Base-by-base conservation (phyloP, 2,888 invertebrate species). In the Melolontha melolontha region DNA sequence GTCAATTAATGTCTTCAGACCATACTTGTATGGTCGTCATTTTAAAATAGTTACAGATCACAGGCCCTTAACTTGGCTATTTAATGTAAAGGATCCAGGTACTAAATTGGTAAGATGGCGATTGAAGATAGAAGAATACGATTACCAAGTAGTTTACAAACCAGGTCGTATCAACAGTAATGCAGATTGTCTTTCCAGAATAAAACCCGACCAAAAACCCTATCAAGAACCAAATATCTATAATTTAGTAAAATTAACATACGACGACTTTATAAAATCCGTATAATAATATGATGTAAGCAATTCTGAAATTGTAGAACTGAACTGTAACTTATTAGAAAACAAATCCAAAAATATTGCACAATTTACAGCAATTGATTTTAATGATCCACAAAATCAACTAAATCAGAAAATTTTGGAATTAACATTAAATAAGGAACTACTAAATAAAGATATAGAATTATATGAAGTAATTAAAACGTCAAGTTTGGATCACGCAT, bases 31-130 rank as follows among this genome's bases (percentile, higher is more conserved):
- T 64, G 82, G 81, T 10, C 73, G 75, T 41, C 72, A 78, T 68
- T 83, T 82, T 63, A 72, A 39, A 12, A 75, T 83, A n/a, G 16
- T 77, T 4, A 82, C 77, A 0, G 81, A 83, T 67, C 82, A 22
- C 4, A 22, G 22, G 22, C 22, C 22, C 22, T 22, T 22, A 22
- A 22, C 22, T 22, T 22, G 22, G 78, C 67, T 83, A 7, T 75
- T 78, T 44, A 78, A 71, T 22, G 27, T 74, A 0, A 81, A 78
- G 69, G 78, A 81, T 2, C 79, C 79, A 0, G 71, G 70, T 10
- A 75, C 75, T 0, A 59, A 76, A 51, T 64, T 82, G 34, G 69
- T 76, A 2, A 63, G 78, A 47, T 81, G 79, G 78, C 57, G 77
- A 51, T 47, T 80, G 5, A 68, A 70, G 67, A 54, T 81, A 1